Conservation (phyloP, 2,113 vertebrate genomes). For the Pogona vitticeps region DNA sequence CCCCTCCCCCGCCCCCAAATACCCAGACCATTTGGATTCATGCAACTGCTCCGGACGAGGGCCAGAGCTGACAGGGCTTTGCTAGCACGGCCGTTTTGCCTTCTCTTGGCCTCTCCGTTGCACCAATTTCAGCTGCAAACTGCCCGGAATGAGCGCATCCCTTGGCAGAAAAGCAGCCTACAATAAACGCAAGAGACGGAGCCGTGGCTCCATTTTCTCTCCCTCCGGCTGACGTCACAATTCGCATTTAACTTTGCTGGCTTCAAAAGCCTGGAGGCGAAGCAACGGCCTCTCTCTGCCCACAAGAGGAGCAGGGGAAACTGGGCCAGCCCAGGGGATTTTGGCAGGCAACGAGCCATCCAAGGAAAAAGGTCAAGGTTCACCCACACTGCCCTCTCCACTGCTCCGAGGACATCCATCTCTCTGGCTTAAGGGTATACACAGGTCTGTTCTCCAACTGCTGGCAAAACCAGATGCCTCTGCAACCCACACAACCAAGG, state of each 20-base stretch:
- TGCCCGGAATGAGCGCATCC: too few relatives aligned
- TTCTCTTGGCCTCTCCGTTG: neutral
- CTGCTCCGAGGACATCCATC: too few relatives aligned
- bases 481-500: too few relatives aligned
- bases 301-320: neutral
- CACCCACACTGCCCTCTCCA: too few relatives aligned
- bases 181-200: neutral
- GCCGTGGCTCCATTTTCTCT: too few relatives aligned
- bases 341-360: neutral
- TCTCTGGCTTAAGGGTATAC: too few relatives aligned
- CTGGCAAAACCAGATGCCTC: too few relatives aligned
- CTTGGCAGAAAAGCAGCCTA: neutral
- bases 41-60: neutral
- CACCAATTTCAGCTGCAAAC: neutral
- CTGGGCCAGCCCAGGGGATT: neutral
- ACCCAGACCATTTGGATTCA: neutral
- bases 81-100: neutral
- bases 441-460: too few relatives aligned
- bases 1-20: too few relatives aligned
- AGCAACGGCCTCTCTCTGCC: too few relatives aligned
- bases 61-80: neutral
- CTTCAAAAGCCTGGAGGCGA: neutral
- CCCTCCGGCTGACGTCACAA: neutral
- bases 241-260: neutral
- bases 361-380: too few relatives aligned